Evolutionary conservation across 2,113 vertebrate species (phyloP).

Genomic region (Catharus minimus): DNA sequence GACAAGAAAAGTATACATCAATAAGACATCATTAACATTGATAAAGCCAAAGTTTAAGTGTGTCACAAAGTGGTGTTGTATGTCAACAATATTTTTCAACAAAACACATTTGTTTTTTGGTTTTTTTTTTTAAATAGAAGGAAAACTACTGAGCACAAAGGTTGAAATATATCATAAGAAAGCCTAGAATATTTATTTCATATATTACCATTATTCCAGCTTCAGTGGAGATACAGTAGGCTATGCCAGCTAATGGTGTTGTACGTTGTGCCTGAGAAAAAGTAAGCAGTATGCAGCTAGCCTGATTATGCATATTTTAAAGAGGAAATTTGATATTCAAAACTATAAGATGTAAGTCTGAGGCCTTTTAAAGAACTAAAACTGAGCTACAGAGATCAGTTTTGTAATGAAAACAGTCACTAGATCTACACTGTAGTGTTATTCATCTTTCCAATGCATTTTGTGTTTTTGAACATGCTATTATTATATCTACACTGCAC

Average conservation of each 20-base stretch:
- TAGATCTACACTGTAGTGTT: not conserved
- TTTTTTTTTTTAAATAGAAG: not conserved
- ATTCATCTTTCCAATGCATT: not conserved
- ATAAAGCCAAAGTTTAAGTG: not conserved
- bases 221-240: not conserved
- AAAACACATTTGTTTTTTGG: fast-evolving
- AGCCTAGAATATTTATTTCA: not conserved
- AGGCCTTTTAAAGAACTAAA: not conserved
- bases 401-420: not conserved
- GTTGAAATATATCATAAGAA: not conserved
- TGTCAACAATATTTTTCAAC: not conserved
- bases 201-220: not conserved
- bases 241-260: not conserved
- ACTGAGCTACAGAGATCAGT: not conserved
- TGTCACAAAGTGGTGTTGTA: not conserved
- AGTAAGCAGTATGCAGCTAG: not conserved
- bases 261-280: not conserved
- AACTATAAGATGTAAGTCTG: not conserved
- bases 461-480: not conserved
- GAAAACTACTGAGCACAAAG: not conserved
- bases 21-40: not conserved
- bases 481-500: not conserved
- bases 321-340: not conserved
- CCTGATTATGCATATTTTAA: not conserved
- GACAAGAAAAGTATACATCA: not conserved